Evolutionary conservation across 1,140 invertebrate genomes (phyloP), one percentile per base, ranked within the genome.

Genomic region (Bilobella aurantiaca): DNA sequence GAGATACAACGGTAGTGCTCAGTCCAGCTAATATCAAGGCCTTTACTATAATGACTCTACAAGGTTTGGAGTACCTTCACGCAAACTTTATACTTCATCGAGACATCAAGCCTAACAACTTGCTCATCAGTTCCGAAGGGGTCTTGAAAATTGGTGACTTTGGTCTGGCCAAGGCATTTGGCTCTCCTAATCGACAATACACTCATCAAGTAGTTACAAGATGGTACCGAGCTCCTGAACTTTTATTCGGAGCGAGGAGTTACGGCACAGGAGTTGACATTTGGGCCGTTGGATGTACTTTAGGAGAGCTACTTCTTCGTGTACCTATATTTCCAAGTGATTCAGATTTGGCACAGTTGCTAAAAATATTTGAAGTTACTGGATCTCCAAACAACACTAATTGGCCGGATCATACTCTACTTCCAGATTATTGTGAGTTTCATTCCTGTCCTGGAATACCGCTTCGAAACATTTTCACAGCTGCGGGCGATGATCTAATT

Each of bases 81-180:
- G 81, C 84, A 42, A 89, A 96, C 76, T 99, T 94, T 93, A 96
- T 99, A 73, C 79, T 99, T 28, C 97, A 99, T 76, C 85, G 97
- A 83, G 97, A 99, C 86, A 82, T 99, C 64, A 99, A 99, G 77
- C 97, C 97, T 12, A 99, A 99, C 77, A 99, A 99, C 82, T 85
- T 99, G 72, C 79, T 99, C 1, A 89, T 99, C 3, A 95, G 97
- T 79, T 82, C 85, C 58, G 83, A 89, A 74, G 97, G 97, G 1
- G 81, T 98, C 18, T 78, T 99, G 0, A 99, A 98, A 80, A 89
- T 97, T 72, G 95, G 92, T 70, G 96, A 99, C 87, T 99, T 99
- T 85, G 96, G 96, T 75, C 80, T 99, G 63, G 97, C 97, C 0
- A 96, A 96, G 77, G 90, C 90, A 75, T 99, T 86, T 82, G 96